These are phyloP conservation scores for Hippasteria phrygiana DNA, from an alignment of 53 echinoderm and acorn worm genomes.

Conservation along the genomic window DNA sequence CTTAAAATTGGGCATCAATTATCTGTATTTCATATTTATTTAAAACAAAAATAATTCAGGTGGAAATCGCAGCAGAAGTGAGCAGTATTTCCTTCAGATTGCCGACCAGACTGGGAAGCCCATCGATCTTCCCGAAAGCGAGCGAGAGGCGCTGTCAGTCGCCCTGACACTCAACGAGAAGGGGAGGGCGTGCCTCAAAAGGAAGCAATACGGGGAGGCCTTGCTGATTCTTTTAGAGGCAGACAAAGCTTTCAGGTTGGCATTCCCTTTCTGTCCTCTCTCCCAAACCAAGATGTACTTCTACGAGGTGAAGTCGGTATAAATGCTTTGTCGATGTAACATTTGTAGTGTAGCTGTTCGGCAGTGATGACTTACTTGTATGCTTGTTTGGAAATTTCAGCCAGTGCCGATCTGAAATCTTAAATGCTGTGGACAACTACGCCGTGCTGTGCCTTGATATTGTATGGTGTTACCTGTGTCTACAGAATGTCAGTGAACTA, in stretches of 20 bases:
- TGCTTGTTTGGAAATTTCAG: constrained; percentile 62
- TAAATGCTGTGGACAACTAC: constrained; percentile 94
- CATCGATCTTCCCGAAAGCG: constrained; percentile 79
- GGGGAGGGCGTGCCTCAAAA: constrained; percentile 88
- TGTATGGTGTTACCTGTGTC: constrained; percentile 93
- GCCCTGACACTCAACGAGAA: constrained; percentile 97
- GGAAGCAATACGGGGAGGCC: constrained; percentile 90
- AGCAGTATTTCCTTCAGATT: constrained; percentile 81
- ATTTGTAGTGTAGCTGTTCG: not conserved
- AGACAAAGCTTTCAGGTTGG: constrained; percentile 90
- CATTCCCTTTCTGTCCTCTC: too few species aligned
- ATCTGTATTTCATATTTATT: too few species aligned
- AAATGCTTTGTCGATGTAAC: not conserved
- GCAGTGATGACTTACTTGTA: too few species aligned
- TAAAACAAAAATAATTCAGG: too few species aligned
- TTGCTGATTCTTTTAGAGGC: constrained; percentile 89
- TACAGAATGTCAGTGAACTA: constrained; percentile 89
- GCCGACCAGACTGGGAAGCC: constrained; percentile 94
- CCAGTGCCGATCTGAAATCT: constrained; percentile 92
- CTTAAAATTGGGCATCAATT: too few species aligned
- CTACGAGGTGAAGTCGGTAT: too few species aligned
- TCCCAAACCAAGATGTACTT: too few species aligned
- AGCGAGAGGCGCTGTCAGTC: constrained; percentile 90
- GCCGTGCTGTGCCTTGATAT: constrained; percentile 98
- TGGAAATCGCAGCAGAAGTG: constrained; percentile 19